These are phyloP conservation scores for Nymphalis urticae DNA, from an alignment of 2,888 invertebrate species.

Conservation along the genomic window DNA sequence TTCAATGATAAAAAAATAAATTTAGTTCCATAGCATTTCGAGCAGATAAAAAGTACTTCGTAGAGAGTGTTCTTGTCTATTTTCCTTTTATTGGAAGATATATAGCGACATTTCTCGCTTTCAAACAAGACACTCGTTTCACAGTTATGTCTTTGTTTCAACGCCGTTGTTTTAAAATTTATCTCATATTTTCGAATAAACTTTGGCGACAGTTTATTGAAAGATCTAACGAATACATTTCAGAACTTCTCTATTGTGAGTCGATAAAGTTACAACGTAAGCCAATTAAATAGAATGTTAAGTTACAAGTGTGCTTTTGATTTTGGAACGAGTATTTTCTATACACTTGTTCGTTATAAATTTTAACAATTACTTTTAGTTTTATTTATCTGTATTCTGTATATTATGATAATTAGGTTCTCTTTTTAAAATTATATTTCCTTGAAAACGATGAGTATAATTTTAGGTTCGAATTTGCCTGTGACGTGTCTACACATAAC, in stretches of 20 bases:
- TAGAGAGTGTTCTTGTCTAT: slow-evolving; percentile 3
- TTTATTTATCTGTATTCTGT: no score
- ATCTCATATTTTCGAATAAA: slow-evolving; percentile 26
- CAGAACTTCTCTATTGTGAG: slow-evolving; percentile 19
- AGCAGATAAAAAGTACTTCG: neutral
- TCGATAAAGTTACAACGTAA: slow-evolving; percentile 19
- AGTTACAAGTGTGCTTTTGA: slow-evolving; percentile 16
- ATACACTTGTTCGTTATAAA: neutral
- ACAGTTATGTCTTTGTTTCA: slow-evolving; percentile 41
- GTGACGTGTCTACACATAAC: no score
- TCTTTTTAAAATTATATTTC: no score
- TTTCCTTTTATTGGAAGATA: slow-evolving; percentile 11
- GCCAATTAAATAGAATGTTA: slow-evolving; percentile 26
- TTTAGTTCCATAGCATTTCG: neutral
- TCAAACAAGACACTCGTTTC: slow-evolving; percentile 37
- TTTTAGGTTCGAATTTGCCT: no score
- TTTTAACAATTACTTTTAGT: neutral
- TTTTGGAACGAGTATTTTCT: neutral
- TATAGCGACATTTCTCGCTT: slow-evolving; percentile 19
- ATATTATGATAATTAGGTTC: no score
- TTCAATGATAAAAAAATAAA: neutral
- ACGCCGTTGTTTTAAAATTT: slow-evolving; percentile 27
- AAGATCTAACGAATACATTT: slow-evolving; percentile 25
- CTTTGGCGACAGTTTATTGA: slow-evolving; percentile 25
- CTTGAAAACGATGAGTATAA: no score